Evolutionary conservation across 1,140 invertebrate species (phyloP).

Genomic region (Magallana gigas): DNA sequence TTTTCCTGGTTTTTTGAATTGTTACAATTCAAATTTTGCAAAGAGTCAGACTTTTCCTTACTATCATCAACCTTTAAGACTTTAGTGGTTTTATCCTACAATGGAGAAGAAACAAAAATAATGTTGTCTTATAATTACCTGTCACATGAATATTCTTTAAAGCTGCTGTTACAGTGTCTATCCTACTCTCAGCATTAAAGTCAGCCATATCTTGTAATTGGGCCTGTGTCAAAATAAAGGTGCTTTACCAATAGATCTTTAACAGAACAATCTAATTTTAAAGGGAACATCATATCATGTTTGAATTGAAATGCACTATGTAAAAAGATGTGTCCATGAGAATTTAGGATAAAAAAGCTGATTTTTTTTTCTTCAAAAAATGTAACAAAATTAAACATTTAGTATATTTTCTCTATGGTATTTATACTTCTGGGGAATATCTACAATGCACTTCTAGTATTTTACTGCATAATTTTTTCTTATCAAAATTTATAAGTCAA

Average conservation of each 20-base stretch:
- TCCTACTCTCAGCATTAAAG: not conserved
- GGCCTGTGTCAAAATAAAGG: conserved; percentile 25
- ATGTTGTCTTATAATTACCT: not conserved
- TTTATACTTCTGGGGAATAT: no score
- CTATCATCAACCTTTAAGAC: conserved; percentile 23
- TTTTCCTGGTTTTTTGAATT: not conserved
- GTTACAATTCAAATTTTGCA: conserved; percentile 43
- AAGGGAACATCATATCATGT: no score
- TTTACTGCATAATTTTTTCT: no score
- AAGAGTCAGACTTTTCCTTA: conserved; percentile 22
- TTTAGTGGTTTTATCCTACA: conserved; percentile 11
- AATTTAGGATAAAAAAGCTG: no score
- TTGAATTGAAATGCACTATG: no score
- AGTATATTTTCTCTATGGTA: no score
- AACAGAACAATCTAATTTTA: no score
- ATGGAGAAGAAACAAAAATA: not conserved
- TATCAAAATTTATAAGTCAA: no score
- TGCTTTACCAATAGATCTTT: not conserved
- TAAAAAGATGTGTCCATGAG: no score
- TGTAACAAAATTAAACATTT: no score
- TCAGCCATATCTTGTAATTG: not conserved
- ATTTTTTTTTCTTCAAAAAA: no score
- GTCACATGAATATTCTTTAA: conserved; percentile 15
- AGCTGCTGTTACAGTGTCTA: conserved; percentile 5
- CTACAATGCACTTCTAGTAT: no score